Conservation (phyloP, 2,888 invertebrate genomes). For the Pomacea canaliculata region DNA sequence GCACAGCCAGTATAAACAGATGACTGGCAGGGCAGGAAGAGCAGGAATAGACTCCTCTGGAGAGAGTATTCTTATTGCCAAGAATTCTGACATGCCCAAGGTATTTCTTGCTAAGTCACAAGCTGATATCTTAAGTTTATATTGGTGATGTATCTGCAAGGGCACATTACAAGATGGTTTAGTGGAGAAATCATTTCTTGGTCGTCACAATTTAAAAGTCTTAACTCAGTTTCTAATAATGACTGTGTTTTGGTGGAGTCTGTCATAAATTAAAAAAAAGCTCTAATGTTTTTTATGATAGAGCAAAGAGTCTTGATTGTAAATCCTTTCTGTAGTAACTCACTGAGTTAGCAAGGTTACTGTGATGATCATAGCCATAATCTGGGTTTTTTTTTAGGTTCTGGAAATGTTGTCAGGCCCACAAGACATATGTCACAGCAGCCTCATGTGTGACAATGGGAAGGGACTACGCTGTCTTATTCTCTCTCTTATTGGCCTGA, state of each 20-base stretch:
- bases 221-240: too few species aligned
- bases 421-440: constrained; percentile 79
- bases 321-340: too few species aligned
- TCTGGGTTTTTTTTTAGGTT: constrained; percentile 45
- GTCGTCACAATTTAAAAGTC: too few species aligned
- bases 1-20: constrained; percentile 90
- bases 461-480: constrained; percentile 64
- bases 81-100: constrained; percentile 73
- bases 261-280: too few species aligned
- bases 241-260: too few species aligned
- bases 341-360: too few species aligned
- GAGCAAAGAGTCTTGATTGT: too few species aligned
- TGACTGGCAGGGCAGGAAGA: constrained; percentile 94
- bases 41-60: constrained; percentile 86
- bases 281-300: too few species aligned
- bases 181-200: too few species aligned
- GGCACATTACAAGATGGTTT: too few species aligned
- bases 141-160: background rate
- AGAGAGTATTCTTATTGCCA: constrained; percentile 89
- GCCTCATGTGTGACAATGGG: constrained; percentile 77
- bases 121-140: background rate
- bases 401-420: constrained; percentile 72
- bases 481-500: constrained; percentile 64
- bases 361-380: too few species aligned
- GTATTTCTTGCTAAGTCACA: constrained; percentile 36